phyloP scores from a whole-genome alignment of 2,888 invertebrate species.

The Ptychoptera albimana region DNA sequence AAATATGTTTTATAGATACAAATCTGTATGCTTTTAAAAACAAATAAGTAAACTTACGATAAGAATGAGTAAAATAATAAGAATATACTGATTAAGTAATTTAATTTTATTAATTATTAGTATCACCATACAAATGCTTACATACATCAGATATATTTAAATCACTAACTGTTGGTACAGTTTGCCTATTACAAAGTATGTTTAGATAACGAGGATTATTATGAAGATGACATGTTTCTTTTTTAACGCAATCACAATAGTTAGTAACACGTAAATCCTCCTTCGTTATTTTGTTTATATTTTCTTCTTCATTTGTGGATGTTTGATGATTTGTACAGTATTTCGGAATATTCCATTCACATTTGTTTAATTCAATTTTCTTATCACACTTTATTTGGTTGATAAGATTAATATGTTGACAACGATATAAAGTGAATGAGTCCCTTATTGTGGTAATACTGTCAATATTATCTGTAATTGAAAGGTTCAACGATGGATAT shows the following conservation, averaged over 20 bases:
- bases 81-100: too few species aligned
- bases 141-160: slow-evolving; percentile 52
- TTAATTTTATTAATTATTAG: too few species aligned
- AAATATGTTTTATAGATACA: too few species aligned
- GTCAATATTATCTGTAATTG: slow-evolving; percentile 52
- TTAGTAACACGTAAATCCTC: slow-evolving; percentile 16
- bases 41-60: too few species aligned
- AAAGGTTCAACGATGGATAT: slow-evolving; percentile 67
- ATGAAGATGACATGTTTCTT: slow-evolving; percentile 31
- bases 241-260: slow-evolving; percentile 34
- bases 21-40: too few species aligned
- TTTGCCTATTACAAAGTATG: slow-evolving; percentile 26
- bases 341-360: neutral
- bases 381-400: slow-evolving; percentile 7
- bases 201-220: slow-evolving; percentile 25
- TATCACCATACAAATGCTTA: slow-evolving; percentile 19
- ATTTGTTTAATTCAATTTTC: slow-evolving; percentile 5
- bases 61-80: too few species aligned
- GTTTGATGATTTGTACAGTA: slow-evolving; percentile 4
- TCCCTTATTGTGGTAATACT: slow-evolving; percentile 48
- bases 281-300: slow-evolving; percentile 19
- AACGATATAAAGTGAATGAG: slow-evolving; percentile 27
- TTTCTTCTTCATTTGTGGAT: slow-evolving; percentile 7
- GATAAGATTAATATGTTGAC: slow-evolving; percentile 7
- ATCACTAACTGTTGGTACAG: slow-evolving; percentile 46